These are phyloP conservation scores for Chunga burmeisteri DNA, from an alignment of 2,113 vertebrate genomes.

Conservation along the genomic window DNA sequence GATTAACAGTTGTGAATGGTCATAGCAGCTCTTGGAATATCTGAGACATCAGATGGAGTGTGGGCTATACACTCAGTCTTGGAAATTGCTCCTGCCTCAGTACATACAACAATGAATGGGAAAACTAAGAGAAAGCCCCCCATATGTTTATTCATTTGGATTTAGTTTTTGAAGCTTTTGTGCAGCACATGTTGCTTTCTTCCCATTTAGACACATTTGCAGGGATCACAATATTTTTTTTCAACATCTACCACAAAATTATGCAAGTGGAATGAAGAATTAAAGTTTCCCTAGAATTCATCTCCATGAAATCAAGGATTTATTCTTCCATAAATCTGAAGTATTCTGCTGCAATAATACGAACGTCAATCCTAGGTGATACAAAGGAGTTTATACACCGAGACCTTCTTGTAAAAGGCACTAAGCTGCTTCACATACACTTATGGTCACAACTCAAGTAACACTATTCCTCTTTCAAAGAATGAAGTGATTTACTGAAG, in stretches of 20 bases:
- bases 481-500: neutral
- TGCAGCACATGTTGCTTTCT: neutral
- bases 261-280: neutral
- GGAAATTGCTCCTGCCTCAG: constrained; percentile 2
- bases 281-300: neutral
- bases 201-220: neutral
- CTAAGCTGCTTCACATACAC: neutral
- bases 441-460: neutral
- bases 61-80: neutral
- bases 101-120: neutral
- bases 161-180: neutral
- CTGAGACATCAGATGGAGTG: neutral
- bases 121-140: neutral
- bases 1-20: constrained; percentile 30
- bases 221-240: neutral
- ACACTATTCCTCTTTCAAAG: neutral
- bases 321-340: neutral
- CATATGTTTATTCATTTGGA: neutral
- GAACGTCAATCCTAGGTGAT: neutral
- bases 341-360: neutral
- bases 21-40: neutral
- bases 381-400: neutral
- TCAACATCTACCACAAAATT: neutral
- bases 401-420: neutral
- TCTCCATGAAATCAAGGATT: neutral